Base-by-base conservation (phyloP, 2,113 vertebrate species). In the Muntiacus reevesi region DNA sequence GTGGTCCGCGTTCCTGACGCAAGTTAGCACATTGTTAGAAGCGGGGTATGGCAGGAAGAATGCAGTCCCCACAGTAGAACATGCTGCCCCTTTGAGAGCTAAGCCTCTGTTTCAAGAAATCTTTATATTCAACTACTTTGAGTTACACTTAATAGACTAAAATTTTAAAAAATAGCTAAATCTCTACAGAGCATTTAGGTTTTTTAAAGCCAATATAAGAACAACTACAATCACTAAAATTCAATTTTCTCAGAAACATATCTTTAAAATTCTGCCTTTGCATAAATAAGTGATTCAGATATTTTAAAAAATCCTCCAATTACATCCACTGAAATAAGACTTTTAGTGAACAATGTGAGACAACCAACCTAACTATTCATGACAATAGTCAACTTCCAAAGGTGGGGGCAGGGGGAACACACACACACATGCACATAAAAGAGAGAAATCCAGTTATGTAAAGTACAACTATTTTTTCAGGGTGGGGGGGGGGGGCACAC, bases 201-300 rank as follows among this genome's bases (percentile, higher is more conserved):
- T 81, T 87, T 43, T 85, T 55, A 82, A 45, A 71, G 45, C 14
- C 52, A 55, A 52, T 79, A 59, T 25, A 90, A 54, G 60, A 83
- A 79, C 27, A 59, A 52, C 15, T 55, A 81, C 64, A 71, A 55
- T 62, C 78, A 94, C 2, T 60, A 40, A 94, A 93, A 47, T 76
- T 28, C 8, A 79, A 36, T 82, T 94, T 88, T 95, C 21, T 81
- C 12, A 78, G 25, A 95, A 95, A 60, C 2, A 43, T 43, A 54
- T 64, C 23, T 79, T 94, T 85, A 81, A 88, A 94, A 78, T 43
- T 67, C 21, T 93, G 25, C 23, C 13, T 85, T 85, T 95, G 33
- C 15, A 23, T 92, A 55, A 92, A 23, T 92, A 55, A 92, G 3
- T 54, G 25, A 52, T 55, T 11, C 54, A 89, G 33, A 43, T 28